Evolutionary conservation across 2,888 invertebrate species (phyloP).

Genomic region (Campopleginae sp.): DNA sequence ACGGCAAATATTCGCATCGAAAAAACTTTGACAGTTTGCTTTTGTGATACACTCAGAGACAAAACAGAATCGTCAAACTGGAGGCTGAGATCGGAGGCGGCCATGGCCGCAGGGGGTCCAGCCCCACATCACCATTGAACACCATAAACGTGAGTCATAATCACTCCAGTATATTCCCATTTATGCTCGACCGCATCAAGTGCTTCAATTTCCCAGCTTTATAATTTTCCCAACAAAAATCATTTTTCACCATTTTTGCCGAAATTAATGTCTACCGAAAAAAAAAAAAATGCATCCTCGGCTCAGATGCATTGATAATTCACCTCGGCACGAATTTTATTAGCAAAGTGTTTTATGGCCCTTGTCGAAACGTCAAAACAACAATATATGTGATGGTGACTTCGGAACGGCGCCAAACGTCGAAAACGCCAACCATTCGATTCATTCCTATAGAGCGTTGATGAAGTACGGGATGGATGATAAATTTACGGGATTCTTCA

Average conservation of each 20-base stretch:
- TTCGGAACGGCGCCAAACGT: constrained; percentile 12
- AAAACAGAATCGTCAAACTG: constrained; percentile 77
- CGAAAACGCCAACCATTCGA: neutral
- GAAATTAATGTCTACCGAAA: constrained; percentile 5
- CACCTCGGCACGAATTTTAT: constrained; percentile 40
- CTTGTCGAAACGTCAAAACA: constrained; percentile 26
- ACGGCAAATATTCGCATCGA: constrained; percentile 28
- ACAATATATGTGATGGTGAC: constrained; percentile 29
- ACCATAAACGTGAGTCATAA: constrained; percentile 81
- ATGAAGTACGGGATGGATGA: constrained; percentile 47
- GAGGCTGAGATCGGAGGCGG: constrained; percentile 82
- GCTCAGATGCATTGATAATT: constrained; percentile 22
- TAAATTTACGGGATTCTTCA: constrained; percentile 68
- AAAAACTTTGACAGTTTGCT: neutral
- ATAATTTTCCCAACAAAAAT: neutral
- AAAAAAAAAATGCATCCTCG: neutral
- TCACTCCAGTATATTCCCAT: neutral
- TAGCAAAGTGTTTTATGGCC: constrained; percentile 26
- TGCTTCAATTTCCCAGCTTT: neutral
- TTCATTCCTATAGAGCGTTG: neutral
- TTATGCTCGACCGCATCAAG: neutral
- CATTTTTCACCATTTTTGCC: neutral
- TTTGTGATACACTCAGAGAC: constrained; percentile 11
- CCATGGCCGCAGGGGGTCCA: constrained; percentile 82
- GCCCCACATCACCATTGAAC: constrained; percentile 80